phyloP scores from a whole-genome alignment of 2,113 vertebrate species.

The Catharus minimus region DNA sequence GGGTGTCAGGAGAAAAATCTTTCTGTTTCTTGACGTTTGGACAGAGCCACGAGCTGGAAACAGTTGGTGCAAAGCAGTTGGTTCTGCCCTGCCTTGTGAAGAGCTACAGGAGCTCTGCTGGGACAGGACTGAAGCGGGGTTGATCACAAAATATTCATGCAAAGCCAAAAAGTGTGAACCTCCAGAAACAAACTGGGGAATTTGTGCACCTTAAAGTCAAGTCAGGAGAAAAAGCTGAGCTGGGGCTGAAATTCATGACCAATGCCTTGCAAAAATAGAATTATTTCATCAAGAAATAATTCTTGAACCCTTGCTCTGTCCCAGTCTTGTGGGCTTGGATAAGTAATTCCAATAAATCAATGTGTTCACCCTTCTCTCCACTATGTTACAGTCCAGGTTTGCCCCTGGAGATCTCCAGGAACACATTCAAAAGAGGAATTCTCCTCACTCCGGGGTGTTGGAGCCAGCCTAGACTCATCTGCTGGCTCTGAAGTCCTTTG shows the following conservation, averaged over 20 bases:
- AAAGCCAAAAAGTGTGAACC: not conserved
- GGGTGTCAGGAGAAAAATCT: not conserved
- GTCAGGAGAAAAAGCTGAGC: not conserved
- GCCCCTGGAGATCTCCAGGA: not conserved
- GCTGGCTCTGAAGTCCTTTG: not conserved
- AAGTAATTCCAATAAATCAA: not conserved
- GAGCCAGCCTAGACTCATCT: not conserved
- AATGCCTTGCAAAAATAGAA: not conserved
- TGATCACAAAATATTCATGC: not conserved
- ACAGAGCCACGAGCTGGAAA: not conserved
- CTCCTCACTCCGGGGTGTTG: not conserved
- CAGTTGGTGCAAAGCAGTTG: not conserved
- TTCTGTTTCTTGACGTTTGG: not conserved
- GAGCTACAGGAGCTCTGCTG: not conserved
- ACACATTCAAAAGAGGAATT: not conserved
- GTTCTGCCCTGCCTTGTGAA: not conserved
- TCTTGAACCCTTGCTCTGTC: not conserved
- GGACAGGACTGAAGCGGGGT: not conserved
- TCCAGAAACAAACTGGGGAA: not conserved
- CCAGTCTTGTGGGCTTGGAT: accelerated
- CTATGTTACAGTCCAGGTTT: not conserved
- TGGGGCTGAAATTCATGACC: not conserved
- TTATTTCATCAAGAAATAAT: not conserved
- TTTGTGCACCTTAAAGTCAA: not conserved
- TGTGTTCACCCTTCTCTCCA: accelerated